Evolutionary conservation across 2,113 vertebrate genomes (phyloP), one percentile per base, ranked within the genome.

Genomic region (Regulus satrapa): DNA sequence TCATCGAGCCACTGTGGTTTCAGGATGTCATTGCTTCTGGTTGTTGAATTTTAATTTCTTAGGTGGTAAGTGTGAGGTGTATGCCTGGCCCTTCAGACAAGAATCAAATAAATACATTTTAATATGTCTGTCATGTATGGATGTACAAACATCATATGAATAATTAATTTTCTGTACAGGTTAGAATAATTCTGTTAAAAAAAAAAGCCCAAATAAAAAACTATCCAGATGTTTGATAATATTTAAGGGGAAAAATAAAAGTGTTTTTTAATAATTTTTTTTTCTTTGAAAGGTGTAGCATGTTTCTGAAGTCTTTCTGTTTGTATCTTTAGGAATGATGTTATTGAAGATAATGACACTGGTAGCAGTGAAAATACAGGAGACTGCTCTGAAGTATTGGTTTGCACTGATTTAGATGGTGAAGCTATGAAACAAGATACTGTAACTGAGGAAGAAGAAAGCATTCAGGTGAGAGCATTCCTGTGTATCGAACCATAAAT

Each of bases 361-460:
- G 97, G 97, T 95, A 94, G 96, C 97, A 96, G 90, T 97, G 96
- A 96, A 91, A 95, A 95, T 89, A 87, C 89, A 80, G 95, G 88
- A 95, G 94, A 78, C 89, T 97, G 96, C 97, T 98, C 97, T 97
- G 97, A 97, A 97, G 94, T 93, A 67, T 82, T 98, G 97, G 79
- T 95, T 96, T 93, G 97, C 85, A 94, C 97, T 92, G 96, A 97
- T 93, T 67, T 97, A 97, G 97, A 94, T 90, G 94, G 81, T 95
- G 97, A 97, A 97, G 94, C 93, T 97, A 92, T 97, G 81, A 97
- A 98, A 85, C 94, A 72, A 76, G 97, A 97, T 95, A 95, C 92
- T 97, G 71, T 96, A 93, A 97, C 95, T 93, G 97, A 97, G 89
- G 96, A 97, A 97, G 97, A 97, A 96, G 97, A 98, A 97, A 97